Evolutionary conservation across 2,113 vertebrate species (phyloP), one percentile per base, ranked within the genome.

Genomic region (Accipiter cooperii): DNA sequence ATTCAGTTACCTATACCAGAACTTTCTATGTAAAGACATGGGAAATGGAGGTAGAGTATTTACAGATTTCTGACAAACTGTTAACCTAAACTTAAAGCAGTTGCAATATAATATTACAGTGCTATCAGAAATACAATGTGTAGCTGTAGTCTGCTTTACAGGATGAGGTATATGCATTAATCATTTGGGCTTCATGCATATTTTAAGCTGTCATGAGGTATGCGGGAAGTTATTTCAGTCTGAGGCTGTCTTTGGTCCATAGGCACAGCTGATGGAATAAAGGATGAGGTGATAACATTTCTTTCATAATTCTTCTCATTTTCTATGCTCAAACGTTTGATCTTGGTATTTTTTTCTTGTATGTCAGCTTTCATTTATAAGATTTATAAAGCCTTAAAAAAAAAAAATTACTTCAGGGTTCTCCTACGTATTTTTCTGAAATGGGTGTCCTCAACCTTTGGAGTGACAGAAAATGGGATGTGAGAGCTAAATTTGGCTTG

Each of bases 1-100:
- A 10, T 42, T 31, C 57, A 19, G 8, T 55, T 42, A 18, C 13
- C 69, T 46, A 5, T n/a, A 6, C 25, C 34, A 34, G 49, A 57
- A 9, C 44, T 14, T 4, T 6, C 26, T 21, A 2, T 9, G 6
- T 24, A 0, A 44, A 22, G 55, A 5, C 0, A 0, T 2, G 3
- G 52, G 44, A 63, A 57, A 17, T 20, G 31, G 40, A 26, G 20
- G 22, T 21, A 1, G 40, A 25, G 55, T 7, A 16, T 36, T 47
- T 49, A 31, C 54, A 84, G 54, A 16, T 9, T 78, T n/a, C 68
- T 87, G 60, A 9, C 36, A 25, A 42, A 6, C 36, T 26, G 34
- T 52, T 20, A 24, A 58, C 31, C 66, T 90, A 17, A n/a, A 57
- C 22, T 47, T 87, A 20, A 40, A 66, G 73, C 55, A 46, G 38